Evolutionary conservation across 2,113 vertebrate genomes (phyloP).

Genomic region (Agapornis roseicollis): DNA sequence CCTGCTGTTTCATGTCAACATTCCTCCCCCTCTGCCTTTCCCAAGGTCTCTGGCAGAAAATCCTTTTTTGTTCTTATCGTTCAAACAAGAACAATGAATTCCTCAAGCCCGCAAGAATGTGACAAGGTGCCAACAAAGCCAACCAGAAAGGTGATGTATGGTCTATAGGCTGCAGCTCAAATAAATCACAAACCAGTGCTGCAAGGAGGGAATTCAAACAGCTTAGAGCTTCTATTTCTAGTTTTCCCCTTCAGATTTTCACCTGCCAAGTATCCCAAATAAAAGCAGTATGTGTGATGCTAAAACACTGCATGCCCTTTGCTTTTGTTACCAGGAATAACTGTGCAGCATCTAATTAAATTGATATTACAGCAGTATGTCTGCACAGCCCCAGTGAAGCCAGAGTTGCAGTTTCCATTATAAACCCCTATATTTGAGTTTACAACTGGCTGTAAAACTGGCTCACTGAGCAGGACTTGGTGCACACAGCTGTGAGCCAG

Average conservation of each 20-base stretch:
- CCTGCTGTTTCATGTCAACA: constrained; percentile 66
- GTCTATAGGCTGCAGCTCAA: constrained; percentile 68
- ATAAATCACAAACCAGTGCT: constrained; percentile 74
- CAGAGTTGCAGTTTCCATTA: constrained; percentile 31
- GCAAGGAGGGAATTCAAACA: constrained; percentile 57
- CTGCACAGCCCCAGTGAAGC: not conserved
- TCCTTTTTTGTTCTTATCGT: constrained; percentile 83
- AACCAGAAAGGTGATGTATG: constrained; percentile 83
- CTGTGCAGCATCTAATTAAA: not conserved
- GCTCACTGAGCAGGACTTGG: constrained; percentile 15
- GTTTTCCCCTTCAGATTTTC: constrained; percentile 4
- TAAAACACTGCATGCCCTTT: not conserved
- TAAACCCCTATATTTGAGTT: not conserved
- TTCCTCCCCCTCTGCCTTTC: constrained; percentile 73
- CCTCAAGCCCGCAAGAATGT: constrained; percentile 80
- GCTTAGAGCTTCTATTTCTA: constrained; percentile 3
- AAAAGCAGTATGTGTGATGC: not conserved
- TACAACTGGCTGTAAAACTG: constrained; percentile 18
- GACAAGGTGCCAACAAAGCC: constrained; percentile 85
- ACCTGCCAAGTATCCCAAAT: constrained; percentile 39
- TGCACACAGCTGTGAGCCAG: not conserved
- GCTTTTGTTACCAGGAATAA: not conserved
- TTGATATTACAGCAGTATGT: not conserved
- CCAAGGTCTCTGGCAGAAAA: constrained; percentile 80
- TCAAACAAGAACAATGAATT: constrained; percentile 86